These are phyloP conservation scores for Dasypolia templi DNA, from an alignment of 2,888 invertebrate species.

Conservation along the genomic window DNA sequence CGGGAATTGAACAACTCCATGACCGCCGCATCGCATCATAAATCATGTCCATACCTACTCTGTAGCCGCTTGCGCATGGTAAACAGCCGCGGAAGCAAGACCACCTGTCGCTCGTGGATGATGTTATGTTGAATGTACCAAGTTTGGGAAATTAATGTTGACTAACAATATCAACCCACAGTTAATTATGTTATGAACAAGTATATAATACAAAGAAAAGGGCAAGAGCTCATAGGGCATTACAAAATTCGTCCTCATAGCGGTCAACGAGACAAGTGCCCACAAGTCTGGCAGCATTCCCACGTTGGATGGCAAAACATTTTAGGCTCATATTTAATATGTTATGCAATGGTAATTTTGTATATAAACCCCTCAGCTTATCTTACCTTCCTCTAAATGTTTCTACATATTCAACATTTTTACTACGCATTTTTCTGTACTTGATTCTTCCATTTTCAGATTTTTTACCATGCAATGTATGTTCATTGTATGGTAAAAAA, in stretches of 20 bases:
- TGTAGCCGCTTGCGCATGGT: conserved; percentile 45
- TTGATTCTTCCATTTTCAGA: background rate
- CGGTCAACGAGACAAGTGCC: background rate
- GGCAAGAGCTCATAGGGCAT: background rate
- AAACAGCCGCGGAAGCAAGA: conserved; percentile 57
- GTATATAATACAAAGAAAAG: background rate
- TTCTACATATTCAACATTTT: background rate
- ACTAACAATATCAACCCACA: too few relatives aligned
- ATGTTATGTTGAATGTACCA: conserved; percentile 15
- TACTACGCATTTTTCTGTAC: background rate
- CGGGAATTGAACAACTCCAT: conserved; percentile 34
- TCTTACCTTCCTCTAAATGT: background rate
- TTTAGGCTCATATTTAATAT: background rate
- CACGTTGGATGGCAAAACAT: background rate
- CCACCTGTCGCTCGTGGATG: conserved; percentile 62
- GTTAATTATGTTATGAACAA: background rate
- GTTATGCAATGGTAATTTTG: background rate
- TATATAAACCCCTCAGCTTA: background rate
- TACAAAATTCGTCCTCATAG: background rate
- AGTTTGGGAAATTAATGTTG: too few relatives aligned
- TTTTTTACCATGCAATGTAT: too few relatives aligned
- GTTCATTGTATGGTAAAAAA: too few relatives aligned
- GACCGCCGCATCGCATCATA: conserved; percentile 35
- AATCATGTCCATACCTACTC: conserved; percentile 43
- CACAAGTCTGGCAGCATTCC: background rate